phyloP scores from a whole-genome alignment of 2,888 invertebrate genomes.

The Encarsia formosa region DNA sequence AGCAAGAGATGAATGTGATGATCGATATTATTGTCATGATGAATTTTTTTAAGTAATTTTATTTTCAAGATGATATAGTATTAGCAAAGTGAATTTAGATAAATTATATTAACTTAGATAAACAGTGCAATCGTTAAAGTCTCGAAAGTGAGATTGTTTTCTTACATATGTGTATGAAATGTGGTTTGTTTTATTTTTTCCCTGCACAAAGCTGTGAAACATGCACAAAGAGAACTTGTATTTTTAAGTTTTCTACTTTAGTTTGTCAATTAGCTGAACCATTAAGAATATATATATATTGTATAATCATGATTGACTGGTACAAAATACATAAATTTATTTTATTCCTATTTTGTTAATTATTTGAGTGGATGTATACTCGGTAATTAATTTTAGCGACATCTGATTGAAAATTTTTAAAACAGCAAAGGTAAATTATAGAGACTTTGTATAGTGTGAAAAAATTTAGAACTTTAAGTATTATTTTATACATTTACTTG shows the following conservation, averaged over 20 bases:
- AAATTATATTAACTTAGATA: slow-evolving; percentile 40
- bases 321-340: slow-evolving; percentile 11
- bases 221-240: slow-evolving; percentile 2
- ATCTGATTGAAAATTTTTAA: slow-evolving; percentile 5
- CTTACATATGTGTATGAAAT: not conserved
- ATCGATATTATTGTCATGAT: no score
- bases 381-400: slow-evolving; percentile 7
- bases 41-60: no score
- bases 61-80: slow-evolving; percentile 13
- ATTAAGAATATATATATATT: slow-evolving; percentile 3
- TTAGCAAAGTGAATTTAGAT: slow-evolving; percentile 30
- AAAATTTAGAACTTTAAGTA: slow-evolving; percentile 18
- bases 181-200: slow-evolving; percentile 6
- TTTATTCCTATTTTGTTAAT: no score
- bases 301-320: slow-evolving; percentile 4
- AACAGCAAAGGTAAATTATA: slow-evolving; percentile 14
- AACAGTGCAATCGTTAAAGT: slow-evolving; percentile 46
- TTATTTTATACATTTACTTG: slow-evolving; percentile 26
- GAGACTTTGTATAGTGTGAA: slow-evolving; percentile 24
- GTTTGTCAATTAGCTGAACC: no score
- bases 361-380: slow-evolving; percentile 11
- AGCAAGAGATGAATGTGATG: no score
- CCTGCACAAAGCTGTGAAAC: slow-evolving; percentile 13
- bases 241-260: no score
- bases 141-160: slow-evolving; percentile 10